Base-by-base conservation (phyloP, 2,797 vertebrate genomes). In the Acrossocheilus fasciatus region DNA sequence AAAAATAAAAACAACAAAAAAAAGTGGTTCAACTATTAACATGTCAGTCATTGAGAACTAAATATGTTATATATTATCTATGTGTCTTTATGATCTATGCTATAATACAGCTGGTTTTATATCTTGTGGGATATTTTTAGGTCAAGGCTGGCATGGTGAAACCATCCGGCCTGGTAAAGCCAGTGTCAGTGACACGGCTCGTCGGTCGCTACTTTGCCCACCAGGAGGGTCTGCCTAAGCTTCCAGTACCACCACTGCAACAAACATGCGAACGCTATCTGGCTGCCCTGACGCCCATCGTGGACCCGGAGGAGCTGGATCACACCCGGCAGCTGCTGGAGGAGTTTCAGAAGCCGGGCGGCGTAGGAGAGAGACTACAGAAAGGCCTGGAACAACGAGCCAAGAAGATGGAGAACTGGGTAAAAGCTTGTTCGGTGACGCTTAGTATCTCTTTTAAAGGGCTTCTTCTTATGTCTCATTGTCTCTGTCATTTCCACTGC, bases 261-360 rank as follows among this genome's bases (percentile, higher is more conserved):
- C 97, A 99, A 91, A 98, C 98, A 0, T 96, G 98, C 73, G 97
- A 98, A 34, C 95, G 94, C 6, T 99, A 99, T 93, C 90, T 99
- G 72, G 76, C 91, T 10, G 94, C 94, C 0, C 93, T 99, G 92
- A 95, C 97, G 91, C 98, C 98, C 88, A 95, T 99, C 3, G 23
- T 98, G 86, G 97, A 96, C 9, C 89, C 92, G 2, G 97, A 98
- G 8, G 97, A 98, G 89, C 95, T 98, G 94, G 91, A 78, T 73
- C 94, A 95, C 84, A 98, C 98, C 0, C 94, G 91, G 74, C 79
- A 93, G 80, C 92, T 98, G 88, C 91, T 99, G 90, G 91, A 94
- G 0, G 96, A 97, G 64, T 99, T 99, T 89, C 93, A 94, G 94
- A 94, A 91, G 59, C 87, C 96, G 0, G 98, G 97, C 2, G 97